These are phyloP conservation scores for Volucella zonaria DNA, from an alignment of 2,888 invertebrate genomes.

Conservation along the genomic window DNA sequence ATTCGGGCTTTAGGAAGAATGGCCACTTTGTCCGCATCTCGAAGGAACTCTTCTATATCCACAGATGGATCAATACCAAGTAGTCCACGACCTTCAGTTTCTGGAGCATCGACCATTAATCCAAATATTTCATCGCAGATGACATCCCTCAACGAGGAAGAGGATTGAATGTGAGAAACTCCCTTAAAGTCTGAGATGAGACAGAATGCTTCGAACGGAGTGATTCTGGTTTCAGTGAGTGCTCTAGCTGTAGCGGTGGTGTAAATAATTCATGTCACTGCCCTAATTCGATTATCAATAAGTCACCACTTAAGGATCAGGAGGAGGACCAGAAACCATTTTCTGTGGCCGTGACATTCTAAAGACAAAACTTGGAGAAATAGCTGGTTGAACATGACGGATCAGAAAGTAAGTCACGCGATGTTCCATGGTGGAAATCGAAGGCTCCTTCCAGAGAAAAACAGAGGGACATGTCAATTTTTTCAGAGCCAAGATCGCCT, in stretches of 20 bases:
- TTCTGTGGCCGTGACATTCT: constrained; percentile 77
- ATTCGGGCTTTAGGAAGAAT: too few species aligned
- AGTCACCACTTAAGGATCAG: constrained; percentile 42
- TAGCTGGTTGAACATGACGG: constrained; percentile 75
- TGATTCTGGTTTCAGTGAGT: constrained; percentile 85
- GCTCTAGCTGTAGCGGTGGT: constrained; percentile 82
- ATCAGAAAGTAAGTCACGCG: constrained; percentile 12
- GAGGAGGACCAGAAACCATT: constrained; percentile 73
- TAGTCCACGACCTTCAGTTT: too few species aligned
- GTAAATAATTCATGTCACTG: constrained; percentile 73
- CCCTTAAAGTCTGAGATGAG: too few species aligned
- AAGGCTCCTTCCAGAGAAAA: background rate
- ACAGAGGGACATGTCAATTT: background rate
- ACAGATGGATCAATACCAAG: too few species aligned
- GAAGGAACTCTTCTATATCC: too few species aligned
- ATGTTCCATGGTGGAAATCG: constrained; percentile 6
- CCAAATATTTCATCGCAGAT: too few species aligned
- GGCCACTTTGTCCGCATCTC: too few species aligned
- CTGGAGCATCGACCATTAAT: too few species aligned
- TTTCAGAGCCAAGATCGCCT: constrained; percentile 8
- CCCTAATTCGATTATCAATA: constrained; percentile 31
- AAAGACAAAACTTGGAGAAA: constrained; percentile 81
- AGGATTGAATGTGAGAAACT: too few species aligned
- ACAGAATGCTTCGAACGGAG: constrained; percentile 84
- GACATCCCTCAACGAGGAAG: too few species aligned